phyloP scores from a whole-genome alignment of 2,888 invertebrate species.

The Dynastes hyllus region DNA sequence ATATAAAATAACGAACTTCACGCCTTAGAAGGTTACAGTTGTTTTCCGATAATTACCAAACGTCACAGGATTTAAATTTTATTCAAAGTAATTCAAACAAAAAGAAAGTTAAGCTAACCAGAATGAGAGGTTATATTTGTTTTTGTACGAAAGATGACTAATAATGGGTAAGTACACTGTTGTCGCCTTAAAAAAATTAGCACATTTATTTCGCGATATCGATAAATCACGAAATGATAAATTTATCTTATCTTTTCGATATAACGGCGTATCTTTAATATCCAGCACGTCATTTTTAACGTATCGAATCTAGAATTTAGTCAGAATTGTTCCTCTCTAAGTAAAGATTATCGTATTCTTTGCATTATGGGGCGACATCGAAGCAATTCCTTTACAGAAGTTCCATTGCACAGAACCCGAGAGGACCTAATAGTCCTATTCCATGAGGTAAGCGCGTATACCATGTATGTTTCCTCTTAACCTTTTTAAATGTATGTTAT shows the following conservation, averaged over 20 bases:
- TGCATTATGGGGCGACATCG: constrained; percentile 18
- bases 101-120: neutral
- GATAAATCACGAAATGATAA: neutral
- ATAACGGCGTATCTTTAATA: neutral
- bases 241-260: neutral
- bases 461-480: neutral
- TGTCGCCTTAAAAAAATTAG: neutral
- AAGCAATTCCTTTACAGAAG: constrained; percentile 21
- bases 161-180: constrained; percentile 24
- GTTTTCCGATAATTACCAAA: no score
- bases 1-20: no score
- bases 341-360: neutral
- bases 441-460: constrained; percentile 28
- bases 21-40: no score
- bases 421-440: constrained; percentile 16
- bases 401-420: constrained; percentile 25
- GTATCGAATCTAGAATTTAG: no score
- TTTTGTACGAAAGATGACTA: constrained; percentile 12
- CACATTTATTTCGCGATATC: neutral
- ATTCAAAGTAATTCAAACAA: neutral
- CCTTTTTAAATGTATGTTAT: neutral
- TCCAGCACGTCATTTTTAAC: neutral
- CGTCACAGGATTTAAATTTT: no score
- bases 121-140: constrained; percentile 43
- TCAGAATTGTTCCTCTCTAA: no score